These are phyloP conservation scores for Eilema griseolum DNA, from an alignment of 2,888 invertebrate species.

Conservation along the genomic window DNA sequence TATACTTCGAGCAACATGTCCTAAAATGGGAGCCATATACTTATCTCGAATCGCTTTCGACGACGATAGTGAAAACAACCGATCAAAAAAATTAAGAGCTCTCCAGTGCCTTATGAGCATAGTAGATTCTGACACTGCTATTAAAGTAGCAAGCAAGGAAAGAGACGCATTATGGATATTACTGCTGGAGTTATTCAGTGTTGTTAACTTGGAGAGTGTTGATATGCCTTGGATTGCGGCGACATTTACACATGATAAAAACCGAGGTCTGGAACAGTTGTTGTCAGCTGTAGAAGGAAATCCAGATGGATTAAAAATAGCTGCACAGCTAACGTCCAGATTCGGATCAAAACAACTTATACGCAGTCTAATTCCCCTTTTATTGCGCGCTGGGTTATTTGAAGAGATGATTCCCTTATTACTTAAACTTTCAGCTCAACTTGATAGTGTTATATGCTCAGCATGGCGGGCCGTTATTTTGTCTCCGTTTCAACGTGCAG, in stretches of 20 bases:
- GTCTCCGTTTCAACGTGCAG: slow-evolving; percentile 80
- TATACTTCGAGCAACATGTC: slow-evolving; percentile 82
- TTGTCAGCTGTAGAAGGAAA: slow-evolving; percentile 70
- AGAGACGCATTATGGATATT: slow-evolving; percentile 77
- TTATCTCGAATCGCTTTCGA: slow-evolving; percentile 82
- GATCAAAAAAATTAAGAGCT: slow-evolving; percentile 80
- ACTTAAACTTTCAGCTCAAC: slow-evolving; percentile 67
- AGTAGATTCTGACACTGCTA: slow-evolving; percentile 78
- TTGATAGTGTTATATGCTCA: slow-evolving; percentile 70
- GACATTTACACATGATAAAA: slow-evolving; percentile 79
- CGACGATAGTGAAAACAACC: slow-evolving; percentile 80
- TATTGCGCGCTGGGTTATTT: slow-evolving; percentile 69
- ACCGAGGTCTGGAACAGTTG: slow-evolving; percentile 74
- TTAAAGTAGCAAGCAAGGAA: slow-evolving; percentile 78
- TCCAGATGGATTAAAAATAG: slow-evolving; percentile 71
- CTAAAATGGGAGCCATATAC: slow-evolving; percentile 84
- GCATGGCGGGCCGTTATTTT: slow-evolving; percentile 81
- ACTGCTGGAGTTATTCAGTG: slow-evolving; percentile 76
- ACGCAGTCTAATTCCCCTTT: slow-evolving; percentile 66
- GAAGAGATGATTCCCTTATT: slow-evolving; percentile 79
- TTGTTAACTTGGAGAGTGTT: slow-evolving; percentile 76
- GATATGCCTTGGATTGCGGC: slow-evolving; percentile 83
- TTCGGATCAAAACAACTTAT: slow-evolving; percentile 70
- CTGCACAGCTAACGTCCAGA: slow-evolving; percentile 69
- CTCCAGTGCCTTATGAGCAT: slow-evolving; percentile 83